A percentile compares a stretch with the other conserved stretches of the same genome.
Conservation (phyloP, 1,140 invertebrate genomes). For the Drosophila pandora region DNA sequence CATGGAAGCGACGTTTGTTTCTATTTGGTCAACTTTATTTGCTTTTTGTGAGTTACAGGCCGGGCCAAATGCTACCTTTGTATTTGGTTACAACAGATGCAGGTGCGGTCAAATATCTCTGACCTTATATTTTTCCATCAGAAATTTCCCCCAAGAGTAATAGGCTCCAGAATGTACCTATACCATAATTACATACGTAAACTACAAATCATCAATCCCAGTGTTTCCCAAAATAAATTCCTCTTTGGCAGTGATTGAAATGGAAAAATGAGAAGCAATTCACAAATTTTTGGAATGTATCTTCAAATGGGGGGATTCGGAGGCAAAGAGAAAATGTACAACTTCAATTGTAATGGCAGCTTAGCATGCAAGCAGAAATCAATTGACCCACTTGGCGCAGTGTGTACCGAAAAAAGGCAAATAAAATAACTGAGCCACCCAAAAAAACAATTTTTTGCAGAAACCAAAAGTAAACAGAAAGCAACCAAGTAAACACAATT, state of each 20-base stretch:
- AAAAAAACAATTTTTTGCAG: neutral
- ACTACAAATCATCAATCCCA: neutral
- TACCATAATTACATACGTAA: too few relatives aligned
- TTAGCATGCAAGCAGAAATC: conserved; percentile 75
- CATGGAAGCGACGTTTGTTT: conserved; percentile 45
- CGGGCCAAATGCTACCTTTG: conserved; percentile 14
- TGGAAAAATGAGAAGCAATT: neutral
- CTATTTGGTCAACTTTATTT: conserved; percentile 61
- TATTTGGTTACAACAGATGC: conserved; percentile 34
- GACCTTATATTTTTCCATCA: too few relatives aligned
- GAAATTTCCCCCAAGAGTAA: too few relatives aligned
- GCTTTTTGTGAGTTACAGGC: conserved; percentile 24
- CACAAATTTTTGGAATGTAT: neutral
- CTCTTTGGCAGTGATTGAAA: neutral
- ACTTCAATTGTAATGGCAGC: conserved; percentile 68
- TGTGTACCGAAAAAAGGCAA: conserved; percentile 59
- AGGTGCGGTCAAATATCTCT: conserved; percentile 18
- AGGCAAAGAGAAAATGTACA: conserved; percentile 10
- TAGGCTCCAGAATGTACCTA: too few relatives aligned
- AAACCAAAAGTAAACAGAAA: neutral
- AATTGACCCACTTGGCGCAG: conserved; percentile 73
- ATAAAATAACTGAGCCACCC: conserved; percentile 15
- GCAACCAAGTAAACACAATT: neutral
- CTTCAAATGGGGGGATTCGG: neutral
- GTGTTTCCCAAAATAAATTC: neutral